Evolutionary conservation across 2,888 invertebrate genomes (phyloP).

Genomic region (Anagyrus pseudococci): DNA sequence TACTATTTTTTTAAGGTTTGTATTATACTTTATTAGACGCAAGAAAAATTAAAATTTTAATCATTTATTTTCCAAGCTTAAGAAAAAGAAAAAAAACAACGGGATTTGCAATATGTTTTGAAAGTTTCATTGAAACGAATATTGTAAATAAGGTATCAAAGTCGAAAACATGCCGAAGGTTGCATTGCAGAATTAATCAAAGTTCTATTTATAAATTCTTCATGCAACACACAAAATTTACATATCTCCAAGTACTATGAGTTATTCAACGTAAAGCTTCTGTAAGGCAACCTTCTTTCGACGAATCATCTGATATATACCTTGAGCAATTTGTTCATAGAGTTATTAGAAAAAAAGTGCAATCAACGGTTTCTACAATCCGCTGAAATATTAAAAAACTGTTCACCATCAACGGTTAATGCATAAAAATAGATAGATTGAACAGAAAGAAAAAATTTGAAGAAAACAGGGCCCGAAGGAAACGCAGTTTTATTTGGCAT

Average conservation of each 20-base stretch:
- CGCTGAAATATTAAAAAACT: too few relatives aligned
- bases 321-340: constrained; percentile 14
- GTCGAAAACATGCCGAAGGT: constrained; percentile 29
- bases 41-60: too few relatives aligned
- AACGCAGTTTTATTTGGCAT: constrained; percentile 37
- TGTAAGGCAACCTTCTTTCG: constrained; percentile 30
- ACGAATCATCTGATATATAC: constrained; percentile 22
- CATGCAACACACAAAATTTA: background rate
- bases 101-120: background rate
- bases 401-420: background rate
- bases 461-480: constrained; percentile 39
- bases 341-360: background rate
- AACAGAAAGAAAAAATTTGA: constrained; percentile 30
- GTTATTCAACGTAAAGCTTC: too few relatives aligned
- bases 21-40: too few relatives aligned
- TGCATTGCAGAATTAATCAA: constrained; percentile 7
- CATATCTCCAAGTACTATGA: too few relatives aligned
- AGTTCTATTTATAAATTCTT: background rate
- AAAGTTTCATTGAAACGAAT: background rate
- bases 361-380: background rate
- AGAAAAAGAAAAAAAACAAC: background rate
- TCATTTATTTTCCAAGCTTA: too few relatives aligned
- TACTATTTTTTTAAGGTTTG: too few relatives aligned
- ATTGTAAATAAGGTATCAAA: background rate
- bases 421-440: background rate